A percentile compares a stretch with the other conserved stretches of the same genome.
phyloP scores from a whole-genome alignment of 2,797 vertebrate genomes.

The Echiichthys vipera region DNA sequence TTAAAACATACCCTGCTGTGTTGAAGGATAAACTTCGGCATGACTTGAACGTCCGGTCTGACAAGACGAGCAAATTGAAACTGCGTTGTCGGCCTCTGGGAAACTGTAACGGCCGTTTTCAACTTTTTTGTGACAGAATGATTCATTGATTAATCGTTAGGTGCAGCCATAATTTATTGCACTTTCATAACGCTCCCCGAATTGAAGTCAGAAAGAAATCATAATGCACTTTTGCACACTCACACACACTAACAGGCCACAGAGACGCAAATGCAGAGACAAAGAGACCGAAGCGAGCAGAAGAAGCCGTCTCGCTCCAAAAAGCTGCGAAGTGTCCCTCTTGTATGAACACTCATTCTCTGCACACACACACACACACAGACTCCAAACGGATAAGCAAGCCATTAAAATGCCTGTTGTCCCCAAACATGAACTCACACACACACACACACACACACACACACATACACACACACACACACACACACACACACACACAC shows the following conservation, averaged over 20 bases:
- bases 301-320: neutral
- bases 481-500: slow-evolving; percentile 16
- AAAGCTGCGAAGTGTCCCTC: neutral
- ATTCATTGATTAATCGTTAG: too few relatives aligned
- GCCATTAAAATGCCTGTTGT: slow-evolving; percentile 6
- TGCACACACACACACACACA: neutral
- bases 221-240: neutral
- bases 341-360: neutral
- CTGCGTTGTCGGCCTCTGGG: too few relatives aligned
- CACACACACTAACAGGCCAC: neutral
- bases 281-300: slow-evolving; percentile 2
- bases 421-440: slow-evolving; percentile 14
- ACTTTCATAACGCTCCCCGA: neutral
- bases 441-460: slow-evolving; percentile 18
- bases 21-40: too few relatives aligned
- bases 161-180: neutral
- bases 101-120: too few relatives aligned
- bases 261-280: neutral
- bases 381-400: slow-evolving; percentile 12
- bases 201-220: slow-evolving; percentile 5
- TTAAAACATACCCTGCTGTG: too few relatives aligned
- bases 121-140: too few relatives aligned
- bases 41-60: too few relatives aligned
- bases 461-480: slow-evolving; percentile 20
- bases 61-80: too few relatives aligned